These are phyloP conservation scores for Eolophus roseicapilla DNA, from an alignment of 2,113 vertebrate genomes.

Conservation along the genomic window DNA sequence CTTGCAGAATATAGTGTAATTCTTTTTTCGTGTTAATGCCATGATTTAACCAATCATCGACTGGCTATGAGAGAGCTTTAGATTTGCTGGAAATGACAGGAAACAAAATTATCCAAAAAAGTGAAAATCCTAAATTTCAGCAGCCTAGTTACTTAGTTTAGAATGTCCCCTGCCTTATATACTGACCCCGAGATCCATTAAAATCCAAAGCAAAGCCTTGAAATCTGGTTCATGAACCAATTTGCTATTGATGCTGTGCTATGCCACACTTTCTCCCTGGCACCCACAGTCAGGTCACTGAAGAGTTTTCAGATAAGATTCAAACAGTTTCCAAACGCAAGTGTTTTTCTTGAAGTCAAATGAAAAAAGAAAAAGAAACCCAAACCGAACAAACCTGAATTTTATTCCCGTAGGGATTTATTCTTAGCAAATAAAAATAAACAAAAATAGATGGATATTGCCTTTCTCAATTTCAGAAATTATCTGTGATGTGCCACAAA, in stretches of 20 bases:
- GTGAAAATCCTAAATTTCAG: background rate
- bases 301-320: background rate
- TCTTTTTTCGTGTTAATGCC: background rate
- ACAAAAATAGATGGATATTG: background rate
- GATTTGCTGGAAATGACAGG: background rate
- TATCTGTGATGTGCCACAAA: background rate
- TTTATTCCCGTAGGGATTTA: background rate
- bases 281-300: background rate
- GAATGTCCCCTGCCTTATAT: background rate
- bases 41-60: background rate
- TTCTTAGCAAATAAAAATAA: background rate
- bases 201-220: background rate
- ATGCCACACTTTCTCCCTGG: background rate
- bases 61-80: background rate
- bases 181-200: background rate
- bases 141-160: background rate
- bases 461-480: conserved; percentile 53
- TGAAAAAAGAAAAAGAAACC: background rate
- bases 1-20: background rate
- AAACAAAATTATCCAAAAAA: background rate
- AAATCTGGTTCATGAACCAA: background rate
- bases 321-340: background rate
- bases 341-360: background rate
- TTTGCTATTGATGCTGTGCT: background rate
- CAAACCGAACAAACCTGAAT: background rate